phyloP scores from a whole-genome alignment of 2,888 invertebrate species.

The Sminthurinus aureus region DNA sequence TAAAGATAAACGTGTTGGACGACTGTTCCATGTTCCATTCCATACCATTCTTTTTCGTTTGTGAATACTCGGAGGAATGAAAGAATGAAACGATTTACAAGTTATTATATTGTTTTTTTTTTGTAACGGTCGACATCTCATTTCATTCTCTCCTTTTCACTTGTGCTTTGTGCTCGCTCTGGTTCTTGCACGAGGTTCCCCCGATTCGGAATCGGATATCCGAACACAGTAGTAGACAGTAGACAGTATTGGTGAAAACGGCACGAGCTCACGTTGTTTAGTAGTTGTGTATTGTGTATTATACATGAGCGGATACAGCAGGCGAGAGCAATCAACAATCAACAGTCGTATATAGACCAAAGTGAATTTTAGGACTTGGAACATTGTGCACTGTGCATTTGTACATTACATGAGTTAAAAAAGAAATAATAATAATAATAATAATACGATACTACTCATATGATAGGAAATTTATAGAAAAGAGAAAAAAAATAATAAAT shows the following conservation, averaged over 20 bases:
- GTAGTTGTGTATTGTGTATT: background rate
- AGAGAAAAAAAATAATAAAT: too few species aligned
- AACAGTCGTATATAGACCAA: background rate
- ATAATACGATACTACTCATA: too few species aligned
- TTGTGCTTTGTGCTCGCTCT: background rate
- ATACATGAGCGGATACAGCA: background rate
- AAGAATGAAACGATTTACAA: constrained; percentile 5
- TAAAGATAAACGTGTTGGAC: background rate
- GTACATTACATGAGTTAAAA: too few species aligned
- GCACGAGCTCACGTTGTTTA: background rate
- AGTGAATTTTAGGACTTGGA: too few species aligned
- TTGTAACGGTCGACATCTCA: constrained; percentile 16
- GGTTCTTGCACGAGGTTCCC: constrained; percentile 5
- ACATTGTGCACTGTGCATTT: too few species aligned
- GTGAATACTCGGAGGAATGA: background rate
- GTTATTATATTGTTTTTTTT: constrained; percentile 19
- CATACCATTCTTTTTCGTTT: background rate
- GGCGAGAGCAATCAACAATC: background rate
- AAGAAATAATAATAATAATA: too few species aligned
- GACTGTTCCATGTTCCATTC: background rate
- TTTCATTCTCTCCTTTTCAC: background rate
- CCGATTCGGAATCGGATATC: constrained; percentile 31
- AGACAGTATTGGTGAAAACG: constrained; percentile 3
- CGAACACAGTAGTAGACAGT: constrained; percentile 18
- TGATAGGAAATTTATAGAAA: too few species aligned